A percentile compares a stretch with the other conserved stretches of the same genome.
phyloP scores from a whole-genome alignment of 92 coral and sea anemone species.

The Palythoa heliodiscus region DNA sequence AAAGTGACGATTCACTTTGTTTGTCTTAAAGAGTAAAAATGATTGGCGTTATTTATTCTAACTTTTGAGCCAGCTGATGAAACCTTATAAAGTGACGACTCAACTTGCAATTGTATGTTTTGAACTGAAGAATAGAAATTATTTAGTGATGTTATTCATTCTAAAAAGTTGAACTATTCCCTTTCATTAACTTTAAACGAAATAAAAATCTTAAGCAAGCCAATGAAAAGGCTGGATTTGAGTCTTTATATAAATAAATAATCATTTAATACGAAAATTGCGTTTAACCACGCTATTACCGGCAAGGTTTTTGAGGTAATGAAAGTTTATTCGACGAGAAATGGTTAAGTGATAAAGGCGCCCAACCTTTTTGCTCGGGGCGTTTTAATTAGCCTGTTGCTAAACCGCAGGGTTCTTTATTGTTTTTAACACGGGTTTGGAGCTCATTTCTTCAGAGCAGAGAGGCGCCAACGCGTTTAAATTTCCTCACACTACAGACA shows the following conservation, averaged over 20 bases:
- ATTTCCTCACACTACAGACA: constrained; percentile 6
- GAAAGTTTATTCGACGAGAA: neutral
- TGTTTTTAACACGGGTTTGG: constrained; percentile 28
- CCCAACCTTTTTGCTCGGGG: constrained; percentile 3
- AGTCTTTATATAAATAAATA: neutral
- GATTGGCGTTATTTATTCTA: no score
- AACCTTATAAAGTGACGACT: no score
- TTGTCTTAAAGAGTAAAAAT: no score
- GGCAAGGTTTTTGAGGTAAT: neutral
- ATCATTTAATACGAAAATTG: neutral
- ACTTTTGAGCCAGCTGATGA: no score
- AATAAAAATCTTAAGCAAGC: no score
- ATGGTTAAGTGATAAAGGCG: neutral
- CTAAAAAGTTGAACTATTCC: no score
- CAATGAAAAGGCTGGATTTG: no score
- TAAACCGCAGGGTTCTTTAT: constrained; percentile 33
- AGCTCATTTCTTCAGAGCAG: constrained; percentile 12
- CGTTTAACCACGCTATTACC: neutral
- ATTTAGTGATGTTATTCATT: no score
- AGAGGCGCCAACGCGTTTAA: constrained; percentile 19
- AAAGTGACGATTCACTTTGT: no score
- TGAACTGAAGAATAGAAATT: no score
- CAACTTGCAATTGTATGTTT: no score
- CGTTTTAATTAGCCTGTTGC: constrained; percentile 12
- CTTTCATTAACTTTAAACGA: no score